Evolutionary conservation across 2,888 invertebrate genomes (phyloP).

Genomic region (Drosophila greeni): DNA sequence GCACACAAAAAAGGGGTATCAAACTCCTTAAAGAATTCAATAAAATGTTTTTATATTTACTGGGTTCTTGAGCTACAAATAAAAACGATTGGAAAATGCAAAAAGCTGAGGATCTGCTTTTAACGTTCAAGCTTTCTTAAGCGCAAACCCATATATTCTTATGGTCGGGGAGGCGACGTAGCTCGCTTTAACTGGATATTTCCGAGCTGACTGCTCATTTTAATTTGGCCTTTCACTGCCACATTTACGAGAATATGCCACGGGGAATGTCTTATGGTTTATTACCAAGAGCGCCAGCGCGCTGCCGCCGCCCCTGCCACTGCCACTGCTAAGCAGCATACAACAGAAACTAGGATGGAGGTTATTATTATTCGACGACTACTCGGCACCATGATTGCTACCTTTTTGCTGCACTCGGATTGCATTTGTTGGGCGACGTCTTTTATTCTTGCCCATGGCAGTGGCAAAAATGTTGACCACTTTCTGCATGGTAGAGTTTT

Average conservation of each 20-base stretch:
- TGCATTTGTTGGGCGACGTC: constrained; percentile 41
- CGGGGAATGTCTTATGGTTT: constrained; percentile 63
- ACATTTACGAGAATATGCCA: constrained; percentile 52
- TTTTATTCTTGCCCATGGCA: constrained; percentile 69
- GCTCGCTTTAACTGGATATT: constrained; percentile 8
- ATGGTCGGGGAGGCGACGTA: not conserved
- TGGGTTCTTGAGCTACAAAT: not conserved
- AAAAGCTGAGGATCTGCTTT: not conserved
- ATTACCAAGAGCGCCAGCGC: constrained; percentile 44
- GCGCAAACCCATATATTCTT: not conserved
- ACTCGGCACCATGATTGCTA: constrained; percentile 64
- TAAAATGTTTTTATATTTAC: no score
- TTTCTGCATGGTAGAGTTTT: constrained; percentile 64
- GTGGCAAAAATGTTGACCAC: constrained; percentile 71
- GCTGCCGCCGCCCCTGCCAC: not conserved
- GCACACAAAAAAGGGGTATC: not conserved
- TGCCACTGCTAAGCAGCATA: constrained; percentile 25
- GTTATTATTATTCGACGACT: constrained; percentile 61
- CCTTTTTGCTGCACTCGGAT: constrained; percentile 55
- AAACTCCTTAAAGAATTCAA: not conserved
- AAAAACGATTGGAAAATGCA: not conserved
- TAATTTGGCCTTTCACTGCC: constrained; percentile 51
- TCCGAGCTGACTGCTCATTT: constrained; percentile 34
- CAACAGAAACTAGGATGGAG: constrained; percentile 49
- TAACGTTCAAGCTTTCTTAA: not conserved